phyloP scores from a whole-genome alignment of 2,113 vertebrate genomes.

The Sturnira hondurensis region DNA sequence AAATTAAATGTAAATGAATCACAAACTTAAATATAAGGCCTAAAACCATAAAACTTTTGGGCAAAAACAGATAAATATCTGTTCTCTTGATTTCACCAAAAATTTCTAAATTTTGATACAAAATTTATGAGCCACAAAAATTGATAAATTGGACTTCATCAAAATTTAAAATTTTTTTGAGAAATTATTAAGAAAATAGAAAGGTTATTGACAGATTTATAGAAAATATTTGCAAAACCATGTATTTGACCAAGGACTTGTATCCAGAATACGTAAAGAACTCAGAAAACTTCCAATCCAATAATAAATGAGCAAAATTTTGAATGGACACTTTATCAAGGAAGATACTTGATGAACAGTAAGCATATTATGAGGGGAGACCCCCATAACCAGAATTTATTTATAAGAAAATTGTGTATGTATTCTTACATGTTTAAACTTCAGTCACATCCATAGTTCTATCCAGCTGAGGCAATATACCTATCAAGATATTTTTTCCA shows the following conservation, averaged over 20 bases:
- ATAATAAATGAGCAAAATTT: no score
- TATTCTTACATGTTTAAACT: no score
- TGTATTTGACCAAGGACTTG: not conserved
- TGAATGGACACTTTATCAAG: no score
- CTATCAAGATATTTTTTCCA: no score
- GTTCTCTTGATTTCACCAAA: not conserved
- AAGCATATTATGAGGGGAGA: not conserved
- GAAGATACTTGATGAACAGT: not conserved
- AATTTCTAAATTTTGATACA: not conserved
- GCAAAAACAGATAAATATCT: not conserved
- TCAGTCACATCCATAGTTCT: no score
- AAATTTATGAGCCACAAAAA: not conserved
- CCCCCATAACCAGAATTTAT: no score
- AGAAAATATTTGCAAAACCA: not conserved
- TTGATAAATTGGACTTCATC: not conserved
- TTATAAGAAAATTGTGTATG: no score
- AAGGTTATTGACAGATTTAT: not conserved
- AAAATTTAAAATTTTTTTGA: not conserved
- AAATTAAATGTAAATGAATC: not conserved
- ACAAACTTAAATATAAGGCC: not conserved
- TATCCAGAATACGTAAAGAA: not conserved
- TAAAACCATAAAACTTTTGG: not conserved
- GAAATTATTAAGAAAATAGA: not conserved
- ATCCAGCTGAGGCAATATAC: no score
- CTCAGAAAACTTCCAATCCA: no score